Base-by-base conservation (phyloP, 2,797 vertebrate genomes). In the Gymnopithys bicolor region DNA sequence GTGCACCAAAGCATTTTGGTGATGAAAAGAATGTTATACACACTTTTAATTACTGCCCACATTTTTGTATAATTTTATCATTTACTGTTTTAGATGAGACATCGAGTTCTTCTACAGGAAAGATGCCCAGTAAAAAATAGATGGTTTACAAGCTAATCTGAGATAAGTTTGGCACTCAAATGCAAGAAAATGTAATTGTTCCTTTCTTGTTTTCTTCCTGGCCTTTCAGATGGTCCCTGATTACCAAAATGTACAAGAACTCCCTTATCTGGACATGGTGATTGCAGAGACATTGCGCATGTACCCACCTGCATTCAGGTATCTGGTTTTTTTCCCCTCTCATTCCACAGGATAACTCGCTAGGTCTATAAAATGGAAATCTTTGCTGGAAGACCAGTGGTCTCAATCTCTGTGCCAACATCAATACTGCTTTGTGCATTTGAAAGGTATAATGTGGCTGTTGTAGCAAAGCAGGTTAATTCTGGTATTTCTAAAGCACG, bases 291-390 rank as follows among this genome's bases (percentile, higher is more conserved):
- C 98, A 0, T 84, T 99, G 90, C 98, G 99, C 58, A 98, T 99
- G 95, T 99, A 99, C 94, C 99, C 99, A 19, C 99, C 99, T 23
- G 99, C 98, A 33, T 99, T 99, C 98, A 99, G 99, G 99, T 99
- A 98, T 30, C 14, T 23, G 30, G 2, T 7, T 15, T 48, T 60
- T 52, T 41, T 8, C 0, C 3, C 37, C 87, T 79, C 70, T 66
- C 19, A 55, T 93, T 86, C 43, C 10, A 33, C 30, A 53, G 30
- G 22, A 21, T 55, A 59, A 24, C 33, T 95, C 39, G 33, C 60
- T 91, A 82, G 51, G 82, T 83, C 33, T 73, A 11, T 53, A 64
- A 58, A 60, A 76, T 62, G 49, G 35, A 87, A 90, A 89, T 89
- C 48, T 80, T 33, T 58, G 4, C 71, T 90, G 52, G 51, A 84